A percentile compares a stretch with the other conserved stretches of the same genome.
Conservation (phyloP, 1,140 invertebrate genomes). For the Saccostrea echinata region DNA sequence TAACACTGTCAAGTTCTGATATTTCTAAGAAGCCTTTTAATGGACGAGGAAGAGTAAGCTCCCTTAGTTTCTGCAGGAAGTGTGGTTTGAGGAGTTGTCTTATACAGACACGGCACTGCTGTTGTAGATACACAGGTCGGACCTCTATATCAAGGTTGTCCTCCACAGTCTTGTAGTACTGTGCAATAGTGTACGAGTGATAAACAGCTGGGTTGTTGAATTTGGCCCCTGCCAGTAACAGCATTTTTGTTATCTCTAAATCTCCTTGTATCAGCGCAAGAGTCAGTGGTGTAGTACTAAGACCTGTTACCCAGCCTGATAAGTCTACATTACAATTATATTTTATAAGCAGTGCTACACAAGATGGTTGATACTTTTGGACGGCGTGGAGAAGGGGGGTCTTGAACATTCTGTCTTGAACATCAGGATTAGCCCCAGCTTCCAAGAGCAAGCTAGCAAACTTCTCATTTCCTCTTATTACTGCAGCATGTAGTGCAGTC, state of each 20-base stretch:
- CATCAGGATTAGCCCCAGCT: slow-evolving; percentile 58
- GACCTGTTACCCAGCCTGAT: slow-evolving; percentile 61
- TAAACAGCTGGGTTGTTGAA: slow-evolving; percentile 61
- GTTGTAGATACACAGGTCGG: slow-evolving; percentile 63
- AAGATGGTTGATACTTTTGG: slow-evolving; percentile 47
- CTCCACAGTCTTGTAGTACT: slow-evolving; percentile 64
- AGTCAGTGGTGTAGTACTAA: slow-evolving; percentile 61
- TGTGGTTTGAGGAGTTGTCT: slow-evolving; percentile 61
- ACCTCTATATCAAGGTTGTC: slow-evolving; percentile 62
- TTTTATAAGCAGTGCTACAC: slow-evolving; percentile 57
- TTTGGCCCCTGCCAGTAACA: slow-evolving; percentile 64
- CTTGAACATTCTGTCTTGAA: slow-evolving; percentile 62
- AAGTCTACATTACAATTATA: slow-evolving; percentile 65
- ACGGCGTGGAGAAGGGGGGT: slow-evolving; percentile 65
- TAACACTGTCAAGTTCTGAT: slow-evolving; percentile 49
- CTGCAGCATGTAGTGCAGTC: slow-evolving; percentile 66
- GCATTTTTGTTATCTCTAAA: slow-evolving; percentile 65
- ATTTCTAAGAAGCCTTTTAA: slow-evolving; percentile 61
- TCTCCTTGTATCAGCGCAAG: slow-evolving; percentile 61
- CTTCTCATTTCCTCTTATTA: slow-evolving; percentile 53
- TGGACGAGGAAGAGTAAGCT: slow-evolving; percentile 57
- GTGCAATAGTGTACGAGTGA: slow-evolving; percentile 59
- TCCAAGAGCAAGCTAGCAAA: slow-evolving; percentile 52
- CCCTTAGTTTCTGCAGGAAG: slow-evolving; percentile 61
- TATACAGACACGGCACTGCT: slow-evolving; percentile 66